Percentiles rank a stretch among this genome's conserved stretches.
Evolutionary conservation across 2,797 vertebrate species (phyloP).

Genomic region (Crocodylus rhombifer): DNA sequence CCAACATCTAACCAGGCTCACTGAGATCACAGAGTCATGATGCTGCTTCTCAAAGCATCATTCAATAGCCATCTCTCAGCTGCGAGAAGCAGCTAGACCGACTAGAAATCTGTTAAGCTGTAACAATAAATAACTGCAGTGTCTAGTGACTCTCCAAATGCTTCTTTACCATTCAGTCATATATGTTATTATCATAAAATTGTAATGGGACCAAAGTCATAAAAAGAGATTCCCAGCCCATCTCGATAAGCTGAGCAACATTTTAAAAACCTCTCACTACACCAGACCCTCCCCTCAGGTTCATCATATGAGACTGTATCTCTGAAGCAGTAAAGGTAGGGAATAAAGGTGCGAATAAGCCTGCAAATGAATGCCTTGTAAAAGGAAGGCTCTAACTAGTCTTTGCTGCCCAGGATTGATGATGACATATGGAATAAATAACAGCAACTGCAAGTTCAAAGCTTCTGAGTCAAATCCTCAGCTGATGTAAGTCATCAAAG

Average conservation of each 20-base stretch:
- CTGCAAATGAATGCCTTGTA: neutral
- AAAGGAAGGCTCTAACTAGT: slow-evolving; percentile 8
- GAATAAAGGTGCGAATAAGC: neutral
- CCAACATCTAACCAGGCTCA: neutral
- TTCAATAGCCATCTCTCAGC: neutral
- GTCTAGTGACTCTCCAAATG: slow-evolving; percentile 8
- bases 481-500: slow-evolving; percentile 28
- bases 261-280: slow-evolving; percentile 2
- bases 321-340: neutral
- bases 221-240: slow-evolving; percentile 30
- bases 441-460: slow-evolving; percentile 39
- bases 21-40: neutral
- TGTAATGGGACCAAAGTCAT: neutral
- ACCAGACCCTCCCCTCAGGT: neutral
- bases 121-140: slow-evolving; percentile 16
- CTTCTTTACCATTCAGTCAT: slow-evolving; percentile 40
- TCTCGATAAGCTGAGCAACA: neutral
- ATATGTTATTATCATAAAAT: slow-evolving; percentile 18
- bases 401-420: slow-evolving; percentile 30
- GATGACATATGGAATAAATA: slow-evolving; percentile 49
- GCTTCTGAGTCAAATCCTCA: slow-evolving; percentile 43
- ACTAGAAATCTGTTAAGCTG: slow-evolving; percentile 22
- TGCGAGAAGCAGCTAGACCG: neutral
- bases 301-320: slow-evolving; percentile 2
- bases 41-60: neutral